A percentile compares a stretch with the other conserved stretches of the same genome.
These are phyloP conservation scores for Intellagama lesueurii DNA, from an alignment of 2,797 vertebrate species.

Conservation along the genomic window DNA sequence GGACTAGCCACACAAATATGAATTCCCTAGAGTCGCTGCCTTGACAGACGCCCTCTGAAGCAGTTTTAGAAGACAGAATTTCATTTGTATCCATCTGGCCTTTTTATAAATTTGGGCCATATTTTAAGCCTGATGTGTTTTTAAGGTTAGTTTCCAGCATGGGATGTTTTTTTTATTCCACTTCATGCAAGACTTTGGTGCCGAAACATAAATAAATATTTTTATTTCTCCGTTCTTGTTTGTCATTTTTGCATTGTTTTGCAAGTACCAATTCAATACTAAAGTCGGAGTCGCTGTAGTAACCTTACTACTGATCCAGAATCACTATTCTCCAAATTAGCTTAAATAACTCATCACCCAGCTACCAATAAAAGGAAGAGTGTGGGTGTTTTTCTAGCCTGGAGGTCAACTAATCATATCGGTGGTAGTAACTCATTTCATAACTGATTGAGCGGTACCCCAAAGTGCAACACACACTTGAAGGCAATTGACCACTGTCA, in stretches of 20 bases:
- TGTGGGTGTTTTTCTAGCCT: too few species aligned
- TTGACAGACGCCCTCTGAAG: neutral
- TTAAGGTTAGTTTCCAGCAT: neutral
- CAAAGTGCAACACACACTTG: neutral
- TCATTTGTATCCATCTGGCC: neutral
- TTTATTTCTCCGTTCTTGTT: neutral
- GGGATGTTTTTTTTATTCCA: neutral
- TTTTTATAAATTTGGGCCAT: neutral
- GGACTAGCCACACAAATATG: neutral
- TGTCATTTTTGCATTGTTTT: neutral
- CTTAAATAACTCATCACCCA: neutral
- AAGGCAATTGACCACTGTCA: neutral
- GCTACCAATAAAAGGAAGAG: neutral
- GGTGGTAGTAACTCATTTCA: neutral
- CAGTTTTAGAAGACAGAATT: neutral
- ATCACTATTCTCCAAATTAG: neutral
- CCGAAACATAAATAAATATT: slow-evolving; percentile 44
- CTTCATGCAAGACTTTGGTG: neutral
- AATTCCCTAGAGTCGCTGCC: neutral
- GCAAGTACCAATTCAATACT: slow-evolving; percentile 4
- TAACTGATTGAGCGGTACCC: neutral
- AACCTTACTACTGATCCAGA: neutral
- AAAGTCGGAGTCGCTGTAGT: slow-evolving; percentile 11
- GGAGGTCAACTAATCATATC: neutral
- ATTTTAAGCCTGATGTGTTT: neutral